Evolutionary conservation across 1,140 invertebrate genomes (phyloP).

Genomic region (Bombus haemorrhoidalis): DNA sequence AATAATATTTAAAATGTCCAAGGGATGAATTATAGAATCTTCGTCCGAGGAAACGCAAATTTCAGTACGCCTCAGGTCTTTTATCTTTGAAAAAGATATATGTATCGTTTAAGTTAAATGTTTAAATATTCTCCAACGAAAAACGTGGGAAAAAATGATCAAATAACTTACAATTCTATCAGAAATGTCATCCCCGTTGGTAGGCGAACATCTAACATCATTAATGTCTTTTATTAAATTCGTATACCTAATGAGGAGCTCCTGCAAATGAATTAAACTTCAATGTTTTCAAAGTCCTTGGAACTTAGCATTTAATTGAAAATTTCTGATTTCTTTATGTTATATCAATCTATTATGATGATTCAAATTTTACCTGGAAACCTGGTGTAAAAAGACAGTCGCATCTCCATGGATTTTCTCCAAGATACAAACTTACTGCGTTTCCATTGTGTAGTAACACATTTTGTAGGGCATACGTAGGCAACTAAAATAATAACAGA

Average conservation of each 20-base stretch:
- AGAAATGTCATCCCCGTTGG: constrained; percentile 84
- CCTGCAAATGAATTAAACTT: constrained; percentile 66
- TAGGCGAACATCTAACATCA: constrained; percentile 86
- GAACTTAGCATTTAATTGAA: background rate
- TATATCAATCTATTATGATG: background rate
- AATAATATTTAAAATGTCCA: constrained; percentile 89
- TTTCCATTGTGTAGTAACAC: constrained; percentile 88
- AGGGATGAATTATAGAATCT: constrained; percentile 83
- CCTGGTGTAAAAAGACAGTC: constrained; percentile 90
- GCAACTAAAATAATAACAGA: constrained; percentile 84
- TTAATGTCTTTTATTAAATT: constrained; percentile 86
- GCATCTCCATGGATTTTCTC: constrained; percentile 91
- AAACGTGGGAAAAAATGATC: background rate
- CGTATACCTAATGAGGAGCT: constrained; percentile 88
- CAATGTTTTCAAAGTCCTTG: background rate
- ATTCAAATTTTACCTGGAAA: constrained; percentile 84
- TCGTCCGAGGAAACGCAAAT: constrained; percentile 84
- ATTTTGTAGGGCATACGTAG: constrained; percentile 90
- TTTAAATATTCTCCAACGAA: background rate
- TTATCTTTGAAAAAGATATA: constrained; percentile 83
- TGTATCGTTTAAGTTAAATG: no score
- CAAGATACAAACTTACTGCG: constrained; percentile 86
- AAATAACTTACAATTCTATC: constrained; percentile 83
- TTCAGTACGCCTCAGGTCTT: constrained; percentile 86
- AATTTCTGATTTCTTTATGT: constrained; percentile 56